Conservation (phyloP, 1,140 invertebrate species). For the Tribolium madens region DNA sequence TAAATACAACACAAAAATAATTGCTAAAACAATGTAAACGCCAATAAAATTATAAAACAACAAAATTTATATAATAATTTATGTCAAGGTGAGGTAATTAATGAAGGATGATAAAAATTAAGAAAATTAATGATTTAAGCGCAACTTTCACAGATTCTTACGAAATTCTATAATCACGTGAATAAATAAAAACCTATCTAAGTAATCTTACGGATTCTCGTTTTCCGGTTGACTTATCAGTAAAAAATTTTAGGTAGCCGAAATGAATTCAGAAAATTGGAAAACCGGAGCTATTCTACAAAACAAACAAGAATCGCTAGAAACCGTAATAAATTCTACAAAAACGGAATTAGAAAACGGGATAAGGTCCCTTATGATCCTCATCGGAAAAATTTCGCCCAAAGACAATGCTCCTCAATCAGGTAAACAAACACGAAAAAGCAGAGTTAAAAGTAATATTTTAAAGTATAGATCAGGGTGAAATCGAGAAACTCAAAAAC, state of each 20-base stretch:
- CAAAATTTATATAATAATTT: too few species aligned
- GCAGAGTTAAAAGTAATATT: background rate
- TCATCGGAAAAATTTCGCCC: slow-evolving; percentile 60
- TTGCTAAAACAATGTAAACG: too few species aligned
- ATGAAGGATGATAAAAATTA: too few species aligned
- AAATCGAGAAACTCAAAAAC: slow-evolving; percentile 47
- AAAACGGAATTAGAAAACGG: slow-evolving; percentile 70
- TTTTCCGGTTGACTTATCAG: background rate
- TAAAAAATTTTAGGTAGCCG: slow-evolving; percentile 66
- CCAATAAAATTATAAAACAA: too few species aligned
- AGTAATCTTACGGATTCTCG: background rate
- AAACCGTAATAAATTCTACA: slow-evolving; percentile 68
- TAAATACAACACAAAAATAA: too few species aligned
- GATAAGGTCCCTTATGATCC: slow-evolving; percentile 65
- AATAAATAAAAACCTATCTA: background rate
- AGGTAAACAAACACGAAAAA: background rate
- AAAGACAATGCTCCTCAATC: slow-evolving; percentile 47
- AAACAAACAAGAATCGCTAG: slow-evolving; percentile 67
- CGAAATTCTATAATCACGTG: too few species aligned
- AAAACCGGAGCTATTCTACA: slow-evolving; percentile 67
- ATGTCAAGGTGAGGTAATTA: too few species aligned
- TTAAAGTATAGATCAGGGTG: slow-evolving; percentile 42
- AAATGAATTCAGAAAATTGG: slow-evolving; percentile 72
- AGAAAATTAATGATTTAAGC: too few species aligned
- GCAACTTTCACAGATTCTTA: too few species aligned